Evolutionary conservation across 2,888 invertebrate genomes (phyloP), one percentile per base, ranked within the genome.

Genomic region (Drosophila mimica): DNA sequence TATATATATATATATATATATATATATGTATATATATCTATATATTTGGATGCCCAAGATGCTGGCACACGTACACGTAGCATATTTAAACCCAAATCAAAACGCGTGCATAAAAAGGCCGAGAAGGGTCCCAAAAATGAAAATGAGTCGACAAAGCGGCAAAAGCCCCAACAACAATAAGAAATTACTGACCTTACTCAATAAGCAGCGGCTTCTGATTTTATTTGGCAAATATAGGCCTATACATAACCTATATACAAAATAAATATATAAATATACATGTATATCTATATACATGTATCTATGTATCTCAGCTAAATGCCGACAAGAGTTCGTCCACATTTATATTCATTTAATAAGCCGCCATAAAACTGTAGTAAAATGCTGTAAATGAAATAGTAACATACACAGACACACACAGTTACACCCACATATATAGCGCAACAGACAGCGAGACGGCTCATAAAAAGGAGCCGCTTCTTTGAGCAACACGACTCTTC

Each of bases 281-380:
- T 57, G 33, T 34, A 54, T 63, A 51, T 59, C 49, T 36, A 31
- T 56, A 31, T 56, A 48, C 31, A 20, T 13, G 4, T 36, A 17
- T 49, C 40, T 58, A 48, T 53, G 56, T 46, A 33, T 20, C 38
- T 49, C 7, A 33, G 63, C 81, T 68, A 70, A 81, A 71, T 76
- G 76, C 71, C 62, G 36, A 30, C 28, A 43, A 43, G 57, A 46
- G 53, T 51, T 51, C 62, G 38, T 74, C 74, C 75, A 69, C 87
- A 91, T 88, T 91, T 89, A 90, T 90, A 82, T 84, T 82, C 81
- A 76, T 82, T 89, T 89, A 89, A 91, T 89, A 89, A 89, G 91
- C 90, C 71, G 63, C 89, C 89, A 91, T 90, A 89, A 91, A 89
- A 89, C 84, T 87, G 87, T 91, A 89, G 91, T 82, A 91, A 89